Evolutionary conservation across 2,113 vertebrate genomes (phyloP).

Genomic region (Lota lota): DNA sequence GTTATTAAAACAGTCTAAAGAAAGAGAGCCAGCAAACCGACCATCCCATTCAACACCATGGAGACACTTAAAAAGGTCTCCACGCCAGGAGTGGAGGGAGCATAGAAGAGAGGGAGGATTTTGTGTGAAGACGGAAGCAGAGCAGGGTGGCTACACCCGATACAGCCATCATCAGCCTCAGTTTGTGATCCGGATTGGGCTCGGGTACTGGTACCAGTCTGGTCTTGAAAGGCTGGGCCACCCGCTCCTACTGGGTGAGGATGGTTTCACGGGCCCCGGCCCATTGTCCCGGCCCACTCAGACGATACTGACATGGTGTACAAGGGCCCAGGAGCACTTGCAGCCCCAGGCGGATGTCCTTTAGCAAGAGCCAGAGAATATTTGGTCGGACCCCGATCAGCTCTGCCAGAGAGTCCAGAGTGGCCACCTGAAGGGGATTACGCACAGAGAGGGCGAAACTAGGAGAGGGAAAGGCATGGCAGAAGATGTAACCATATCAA

Average conservation of each 20-base stretch:
- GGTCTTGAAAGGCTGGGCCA: constrained; percentile 76
- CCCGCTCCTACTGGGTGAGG: constrained; percentile 83
- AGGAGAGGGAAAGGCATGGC: neutral
- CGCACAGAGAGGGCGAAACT: constrained; percentile 49
- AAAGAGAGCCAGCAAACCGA: too few species aligned
- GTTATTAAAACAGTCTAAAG: too few species aligned
- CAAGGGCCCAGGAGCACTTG: constrained; percentile 80
- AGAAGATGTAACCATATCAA: too few species aligned
- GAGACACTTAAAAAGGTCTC: neutral
- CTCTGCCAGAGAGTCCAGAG: constrained; percentile 72
- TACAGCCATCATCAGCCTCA: constrained; percentile 8
- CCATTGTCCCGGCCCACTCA: constrained; percentile 83
- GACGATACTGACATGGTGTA: constrained; percentile 84
- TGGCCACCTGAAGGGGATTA: constrained; percentile 72
- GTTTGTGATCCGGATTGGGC: neutral
- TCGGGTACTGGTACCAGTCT: constrained; percentile 56
- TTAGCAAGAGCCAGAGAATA: constrained; percentile 71
- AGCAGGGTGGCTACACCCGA: constrained; percentile 29
- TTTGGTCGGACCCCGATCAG: constrained; percentile 76
- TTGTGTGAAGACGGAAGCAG: constrained; percentile 19
- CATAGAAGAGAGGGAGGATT: neutral
- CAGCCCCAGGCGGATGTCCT: constrained; percentile 76
- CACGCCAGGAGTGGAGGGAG: neutral
- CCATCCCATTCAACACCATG: too few species aligned
- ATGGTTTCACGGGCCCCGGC: constrained; percentile 80